Evolutionary conservation across 2,888 invertebrate genomes (phyloP).

Genomic region (Alitta virens): DNA sequence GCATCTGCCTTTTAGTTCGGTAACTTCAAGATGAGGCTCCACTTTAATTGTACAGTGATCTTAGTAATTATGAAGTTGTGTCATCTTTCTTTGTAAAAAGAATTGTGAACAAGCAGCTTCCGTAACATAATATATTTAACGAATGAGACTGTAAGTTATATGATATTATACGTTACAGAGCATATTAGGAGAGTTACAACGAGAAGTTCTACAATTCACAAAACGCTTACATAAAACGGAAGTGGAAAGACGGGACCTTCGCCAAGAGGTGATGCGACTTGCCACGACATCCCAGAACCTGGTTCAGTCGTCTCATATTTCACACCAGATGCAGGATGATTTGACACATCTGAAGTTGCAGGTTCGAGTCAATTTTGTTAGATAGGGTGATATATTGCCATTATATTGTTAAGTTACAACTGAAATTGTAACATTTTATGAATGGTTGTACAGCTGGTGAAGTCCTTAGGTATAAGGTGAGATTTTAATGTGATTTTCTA

Average conservation of each 20-base stretch:
- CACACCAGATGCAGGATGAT: slow-evolving; percentile 4
- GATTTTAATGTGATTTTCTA: no score
- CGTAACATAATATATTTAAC: no score
- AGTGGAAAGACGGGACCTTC: slow-evolving; percentile 42
- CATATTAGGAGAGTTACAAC: slow-evolving; percentile 43
- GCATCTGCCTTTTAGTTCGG: no score
- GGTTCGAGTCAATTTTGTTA: slow-evolving; percentile 1
- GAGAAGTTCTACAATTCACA: slow-evolving; percentile 48
- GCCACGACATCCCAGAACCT: not conserved
- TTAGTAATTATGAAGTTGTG: no score
- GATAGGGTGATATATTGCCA: no score
- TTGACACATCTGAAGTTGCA: slow-evolving; percentile 8
- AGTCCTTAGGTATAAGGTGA: no score
- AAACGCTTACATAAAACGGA: slow-evolving; percentile 46
- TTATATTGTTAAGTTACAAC: no score
- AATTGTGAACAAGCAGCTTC: no score
- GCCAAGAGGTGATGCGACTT: slow-evolving; percentile 33
- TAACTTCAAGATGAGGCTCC: no score
- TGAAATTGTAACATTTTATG: no score
- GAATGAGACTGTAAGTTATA: not conserved
- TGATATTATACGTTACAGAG: slow-evolving; percentile 30
- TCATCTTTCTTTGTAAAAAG: no score
- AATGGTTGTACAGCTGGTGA: no score
- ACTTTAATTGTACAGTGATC: not conserved
- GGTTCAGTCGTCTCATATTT: slow-evolving; percentile 5